Evolutionary conservation across 2,113 vertebrate genomes (phyloP).

Genomic region (Deroptyus accipitrinus): DNA sequence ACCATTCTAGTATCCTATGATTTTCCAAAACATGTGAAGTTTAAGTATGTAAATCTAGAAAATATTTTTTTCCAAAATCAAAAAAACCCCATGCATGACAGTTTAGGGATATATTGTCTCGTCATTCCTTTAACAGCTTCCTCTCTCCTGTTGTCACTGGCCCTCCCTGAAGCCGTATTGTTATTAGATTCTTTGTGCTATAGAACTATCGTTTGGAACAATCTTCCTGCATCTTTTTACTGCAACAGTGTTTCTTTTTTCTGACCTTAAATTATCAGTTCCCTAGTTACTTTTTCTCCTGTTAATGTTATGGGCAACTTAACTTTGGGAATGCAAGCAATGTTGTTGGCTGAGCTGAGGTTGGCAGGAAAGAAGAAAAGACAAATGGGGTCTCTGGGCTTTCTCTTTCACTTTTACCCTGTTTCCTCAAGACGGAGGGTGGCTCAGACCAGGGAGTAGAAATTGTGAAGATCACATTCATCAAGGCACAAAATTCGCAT

Average conservation of each 20-base stretch:
- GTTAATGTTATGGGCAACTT: background rate
- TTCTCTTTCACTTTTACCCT: background rate
- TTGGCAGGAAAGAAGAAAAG: background rate
- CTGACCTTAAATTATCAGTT: background rate
- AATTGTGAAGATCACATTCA: background rate
- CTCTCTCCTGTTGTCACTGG: background rate
- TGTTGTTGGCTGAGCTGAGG: background rate
- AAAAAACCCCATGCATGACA: background rate
- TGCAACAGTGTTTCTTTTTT: background rate
- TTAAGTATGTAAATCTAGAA: background rate
- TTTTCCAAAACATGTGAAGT: background rate
- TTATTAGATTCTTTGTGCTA: background rate
- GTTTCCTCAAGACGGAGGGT: background rate
- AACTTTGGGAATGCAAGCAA: background rate
- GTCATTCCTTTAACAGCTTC: background rate
- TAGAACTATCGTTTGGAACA: background rate
- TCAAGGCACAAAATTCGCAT: background rate
- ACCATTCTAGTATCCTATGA: background rate
- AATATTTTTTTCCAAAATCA: background rate
- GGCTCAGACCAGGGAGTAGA: background rate
- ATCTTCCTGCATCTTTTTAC: background rate
- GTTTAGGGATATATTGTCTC: background rate
- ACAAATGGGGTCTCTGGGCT: background rate
- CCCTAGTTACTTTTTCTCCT: background rate
- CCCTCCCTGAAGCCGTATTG: background rate